Percentiles rank a stretch among this genome's conserved stretches.
Conservation (phyloP, 1,140 invertebrate species). For the Wasmannia auropunctata region DNA sequence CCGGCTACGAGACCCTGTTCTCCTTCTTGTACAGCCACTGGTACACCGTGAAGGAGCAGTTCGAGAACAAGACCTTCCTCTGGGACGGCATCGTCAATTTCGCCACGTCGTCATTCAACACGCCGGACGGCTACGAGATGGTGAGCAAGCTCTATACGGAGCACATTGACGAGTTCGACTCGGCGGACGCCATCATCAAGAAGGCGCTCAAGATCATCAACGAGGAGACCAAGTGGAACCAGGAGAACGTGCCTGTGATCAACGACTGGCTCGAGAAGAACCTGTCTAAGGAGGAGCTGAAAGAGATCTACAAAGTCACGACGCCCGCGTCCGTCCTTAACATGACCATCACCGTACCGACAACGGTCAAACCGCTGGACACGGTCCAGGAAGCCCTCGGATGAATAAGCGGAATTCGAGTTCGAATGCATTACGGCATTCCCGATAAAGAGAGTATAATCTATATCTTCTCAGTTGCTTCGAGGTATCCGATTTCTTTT, state of each 20-base stretch:
- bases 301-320: too few species aligned
- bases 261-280: conserved; percentile 88
- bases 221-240: conserved; percentile 89
- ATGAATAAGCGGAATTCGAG: conserved; percentile 1
- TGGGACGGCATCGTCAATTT: conserved; percentile 91
- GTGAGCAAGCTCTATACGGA: conserved; percentile 87
- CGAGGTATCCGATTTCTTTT: background rate
- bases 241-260: conserved; percentile 89
- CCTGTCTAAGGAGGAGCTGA: conserved; percentile 69
- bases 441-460: background rate
- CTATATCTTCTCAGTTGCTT: background rate
- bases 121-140: conserved; percentile 89
- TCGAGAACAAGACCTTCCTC: conserved; percentile 88
- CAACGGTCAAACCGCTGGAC: background rate
- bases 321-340: too few species aligned
- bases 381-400: background rate
- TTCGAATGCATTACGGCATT: background rate
- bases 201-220: conserved; percentile 89
- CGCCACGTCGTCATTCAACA: conserved; percentile 90
- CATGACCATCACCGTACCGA: background rate
- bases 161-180: conserved; percentile 87
- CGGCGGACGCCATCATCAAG: conserved; percentile 88
- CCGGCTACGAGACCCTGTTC: conserved; percentile 89
- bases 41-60: conserved; percentile 88
- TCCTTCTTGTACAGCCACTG: conserved; percentile 89